Evolutionary conservation across 1,140 invertebrate species (phyloP).

Genomic region (Tetragonula clypearis): DNA sequence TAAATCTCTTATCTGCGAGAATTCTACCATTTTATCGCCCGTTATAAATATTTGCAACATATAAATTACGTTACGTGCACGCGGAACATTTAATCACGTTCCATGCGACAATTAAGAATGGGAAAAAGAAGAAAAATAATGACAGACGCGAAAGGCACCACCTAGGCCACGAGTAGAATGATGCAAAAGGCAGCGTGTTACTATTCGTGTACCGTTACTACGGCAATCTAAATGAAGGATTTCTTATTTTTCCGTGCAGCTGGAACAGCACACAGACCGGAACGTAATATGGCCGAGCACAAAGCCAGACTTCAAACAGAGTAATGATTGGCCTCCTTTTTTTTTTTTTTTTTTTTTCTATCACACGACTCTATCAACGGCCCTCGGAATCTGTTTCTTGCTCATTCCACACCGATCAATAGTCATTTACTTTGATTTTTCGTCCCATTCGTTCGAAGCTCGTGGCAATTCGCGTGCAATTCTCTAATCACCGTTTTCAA

Average conservation of each 20-base stretch:
- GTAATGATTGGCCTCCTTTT: not conserved
- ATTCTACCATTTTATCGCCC: not conserved
- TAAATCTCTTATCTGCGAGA: not conserved
- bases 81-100: not conserved
- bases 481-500: constrained; percentile 20
- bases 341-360: constrained; percentile 16
- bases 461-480: not conserved
- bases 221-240: constrained; percentile 13
- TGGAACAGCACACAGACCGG: not conserved
- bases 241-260: constrained; percentile 10
- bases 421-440: constrained; percentile 4
- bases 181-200: constrained; percentile 1
- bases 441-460: not conserved
- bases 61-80: not conserved
- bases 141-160: not conserved
- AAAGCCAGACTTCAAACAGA: not conserved
- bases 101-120: not conserved
- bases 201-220: constrained; percentile 17
- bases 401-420: not conserved
- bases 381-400: not conserved
- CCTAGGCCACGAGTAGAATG: too few species aligned
- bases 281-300: not conserved
- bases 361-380: not conserved
- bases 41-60: not conserved
- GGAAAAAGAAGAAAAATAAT: too few species aligned